phyloP scores from a whole-genome alignment of 2,888 invertebrate genomes.

The Mythimna loreyi region DNA sequence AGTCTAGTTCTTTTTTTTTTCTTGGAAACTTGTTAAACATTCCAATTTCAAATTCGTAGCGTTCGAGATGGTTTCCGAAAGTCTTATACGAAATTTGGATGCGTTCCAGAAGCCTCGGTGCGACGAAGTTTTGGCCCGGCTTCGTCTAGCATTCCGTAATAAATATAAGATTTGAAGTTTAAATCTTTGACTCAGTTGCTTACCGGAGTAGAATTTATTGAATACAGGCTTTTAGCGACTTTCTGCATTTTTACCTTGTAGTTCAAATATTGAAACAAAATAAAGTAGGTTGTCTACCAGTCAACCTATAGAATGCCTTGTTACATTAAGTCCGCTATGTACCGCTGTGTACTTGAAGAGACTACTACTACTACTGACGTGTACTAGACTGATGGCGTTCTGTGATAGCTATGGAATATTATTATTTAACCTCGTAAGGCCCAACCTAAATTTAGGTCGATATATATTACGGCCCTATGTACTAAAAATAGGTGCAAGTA shows the following conservation, averaged over 20 bases:
- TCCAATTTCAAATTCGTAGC: constrained; percentile 64
- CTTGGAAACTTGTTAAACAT: constrained; percentile 64
- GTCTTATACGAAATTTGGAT: constrained; percentile 66
- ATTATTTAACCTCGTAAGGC: too few relatives aligned
- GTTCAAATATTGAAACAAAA: not conserved
- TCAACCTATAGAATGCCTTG: too few relatives aligned
- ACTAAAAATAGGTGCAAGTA: too few relatives aligned
- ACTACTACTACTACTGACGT: too few relatives aligned
- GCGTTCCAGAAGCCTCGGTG: constrained; percentile 53
- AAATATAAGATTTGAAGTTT: constrained; percentile 26
- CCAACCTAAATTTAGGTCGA: too few relatives aligned
- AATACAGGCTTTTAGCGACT: not conserved
- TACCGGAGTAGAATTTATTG: not conserved
- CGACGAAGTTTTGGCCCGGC: constrained; percentile 42
- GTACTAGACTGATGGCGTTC: too few relatives aligned
- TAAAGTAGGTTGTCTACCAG: too few relatives aligned
- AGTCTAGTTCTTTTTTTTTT: constrained; percentile 54
- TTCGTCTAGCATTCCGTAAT: constrained; percentile 24
- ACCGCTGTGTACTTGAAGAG: too few relatives aligned
- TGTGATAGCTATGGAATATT: too few relatives aligned
- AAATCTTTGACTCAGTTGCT: not conserved
- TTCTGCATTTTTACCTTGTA: not conserved
- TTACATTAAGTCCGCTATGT: too few relatives aligned
- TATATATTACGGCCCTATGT: too few relatives aligned
- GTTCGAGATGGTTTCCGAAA: constrained; percentile 55